These are phyloP conservation scores for Lateolabrax maculatus DNA, from an alignment of 2,797 vertebrate genomes.

Conservation along the genomic window DNA sequence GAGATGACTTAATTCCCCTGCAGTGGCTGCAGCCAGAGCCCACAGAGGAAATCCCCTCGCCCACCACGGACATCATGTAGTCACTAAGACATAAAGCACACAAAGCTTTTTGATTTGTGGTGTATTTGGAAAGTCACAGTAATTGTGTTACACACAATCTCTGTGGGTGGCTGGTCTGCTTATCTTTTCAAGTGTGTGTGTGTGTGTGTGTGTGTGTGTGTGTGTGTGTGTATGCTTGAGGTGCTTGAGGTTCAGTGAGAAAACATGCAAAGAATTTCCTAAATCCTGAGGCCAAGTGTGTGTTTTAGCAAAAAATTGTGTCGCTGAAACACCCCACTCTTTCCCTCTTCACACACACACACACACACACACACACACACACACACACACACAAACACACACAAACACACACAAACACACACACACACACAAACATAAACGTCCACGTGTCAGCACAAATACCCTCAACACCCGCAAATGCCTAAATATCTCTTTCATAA, in stretches of 20 bases:
- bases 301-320: constrained; percentile 47
- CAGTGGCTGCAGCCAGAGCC: constrained; percentile 14
- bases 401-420: constrained; percentile 8
- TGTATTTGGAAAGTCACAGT: constrained; percentile 56
- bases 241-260: constrained; percentile 68
- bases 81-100: constrained; percentile 23
- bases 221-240: constrained; percentile 24
- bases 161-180: constrained; percentile 62
- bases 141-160: constrained; percentile 44
- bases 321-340: constrained; percentile 30
- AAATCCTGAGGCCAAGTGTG: constrained; percentile 70
- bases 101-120: constrained; percentile 48
- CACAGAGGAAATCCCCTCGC: constrained; percentile 35
- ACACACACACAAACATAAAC: constrained; percentile 9
- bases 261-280: constrained; percentile 82
- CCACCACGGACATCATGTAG: constrained; percentile 8
- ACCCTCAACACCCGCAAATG: constrained; percentile 54
- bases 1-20: constrained; percentile 16
- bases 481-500: constrained; percentile 63
- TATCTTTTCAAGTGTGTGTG: constrained; percentile 49
- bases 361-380: constrained; percentile 29
- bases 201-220: constrained; percentile 18
- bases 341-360: not conserved
- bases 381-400: constrained; percentile 11
- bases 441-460: constrained; percentile 48